Evolutionary conservation across 2,888 invertebrate genomes (phyloP).

Genomic region (Heliconius erato): DNA sequence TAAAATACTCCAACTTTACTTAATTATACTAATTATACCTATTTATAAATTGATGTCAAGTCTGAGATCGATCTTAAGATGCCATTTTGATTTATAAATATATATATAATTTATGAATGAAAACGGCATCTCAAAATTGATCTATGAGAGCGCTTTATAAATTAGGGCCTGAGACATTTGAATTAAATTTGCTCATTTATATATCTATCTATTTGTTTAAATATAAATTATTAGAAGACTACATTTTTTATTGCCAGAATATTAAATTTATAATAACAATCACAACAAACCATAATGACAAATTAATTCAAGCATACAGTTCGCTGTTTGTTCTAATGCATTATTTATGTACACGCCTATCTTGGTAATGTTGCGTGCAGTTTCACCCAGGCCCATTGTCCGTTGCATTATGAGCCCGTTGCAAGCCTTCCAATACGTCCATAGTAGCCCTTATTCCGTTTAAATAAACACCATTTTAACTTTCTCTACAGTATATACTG

Average conservation of each 20-base stretch:
- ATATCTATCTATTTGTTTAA: background rate
- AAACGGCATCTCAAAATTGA: no score
- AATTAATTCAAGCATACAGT: constrained; percentile 49
- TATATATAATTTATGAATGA: no score
- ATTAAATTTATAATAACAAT: constrained; percentile 36
- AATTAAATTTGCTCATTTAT: background rate
- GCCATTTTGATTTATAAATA: no score
- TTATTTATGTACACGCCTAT: constrained; percentile 50
- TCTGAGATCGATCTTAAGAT: no score
- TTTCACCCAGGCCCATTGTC: constrained; percentile 66
- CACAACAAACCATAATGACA: constrained; percentile 46
- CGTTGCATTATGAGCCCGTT: constrained; percentile 52
- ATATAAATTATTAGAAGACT: background rate
- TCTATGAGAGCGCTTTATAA: no score
- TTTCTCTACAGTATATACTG: constrained; percentile 21
- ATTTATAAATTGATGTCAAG: no score
- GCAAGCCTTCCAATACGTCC: constrained; percentile 39
- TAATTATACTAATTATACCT: no score
- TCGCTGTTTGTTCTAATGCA: constrained; percentile 48
- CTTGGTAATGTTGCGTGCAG: constrained; percentile 58
- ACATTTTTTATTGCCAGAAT: constrained; percentile 25
- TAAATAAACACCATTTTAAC: constrained; percentile 30
- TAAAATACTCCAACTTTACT: no score
- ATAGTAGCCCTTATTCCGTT: constrained; percentile 39
- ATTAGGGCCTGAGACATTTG: background rate